Base-by-base conservation (phyloP, 2,113 vertebrate genomes). In the Pogona vitticeps region DNA sequence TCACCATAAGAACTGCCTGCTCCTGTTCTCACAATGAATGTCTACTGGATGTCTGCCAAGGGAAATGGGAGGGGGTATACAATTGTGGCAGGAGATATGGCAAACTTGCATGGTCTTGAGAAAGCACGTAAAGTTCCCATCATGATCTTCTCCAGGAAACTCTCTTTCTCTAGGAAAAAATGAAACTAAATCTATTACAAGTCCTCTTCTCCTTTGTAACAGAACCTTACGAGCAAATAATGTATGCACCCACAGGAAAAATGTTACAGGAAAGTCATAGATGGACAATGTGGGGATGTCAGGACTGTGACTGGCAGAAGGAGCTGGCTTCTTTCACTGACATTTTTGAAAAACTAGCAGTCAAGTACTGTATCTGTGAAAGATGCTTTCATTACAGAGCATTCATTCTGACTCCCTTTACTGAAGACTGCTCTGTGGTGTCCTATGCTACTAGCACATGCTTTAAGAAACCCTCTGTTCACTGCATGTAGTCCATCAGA, bases 401-500 rank as follows among this genome's bases (percentile, higher is more conserved):
- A 82, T 82, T 56, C 46, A 46, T 52, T 40, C 40, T 6, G 52
- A 52, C 42, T 61, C 58, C n/a, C 33, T 38, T 80, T 40, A 70
- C 2, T 4, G 12, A 82, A 71, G 28, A 71, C 4, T 33, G 31
- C 31, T 71, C 21, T 21, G 23, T 10, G 14, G n/a, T 56, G 20
- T 17, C 52, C 23, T 58, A 58, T 26, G 40, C 17, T 88, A 67
- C 17, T 26, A 1, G 31, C 42, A 31, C 23, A 72, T 52, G 88
- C 14, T n/a, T n/a, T n/a, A n/a, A n/a, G n/a, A 12, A 86, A 81
- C 88, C 85, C 38, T n/a, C 33, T 20, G 26, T 58, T 75, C 73
- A 83, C 73, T 85, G n/a, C 76, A 71, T 59, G 0, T 68, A 4
- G 0, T 76, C 88, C 80, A 80, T 88, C 18, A 87, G 56, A 71